phyloP scores from a whole-genome alignment of 2,797 vertebrate species.

The Aselliscus stoliczkanus region DNA sequence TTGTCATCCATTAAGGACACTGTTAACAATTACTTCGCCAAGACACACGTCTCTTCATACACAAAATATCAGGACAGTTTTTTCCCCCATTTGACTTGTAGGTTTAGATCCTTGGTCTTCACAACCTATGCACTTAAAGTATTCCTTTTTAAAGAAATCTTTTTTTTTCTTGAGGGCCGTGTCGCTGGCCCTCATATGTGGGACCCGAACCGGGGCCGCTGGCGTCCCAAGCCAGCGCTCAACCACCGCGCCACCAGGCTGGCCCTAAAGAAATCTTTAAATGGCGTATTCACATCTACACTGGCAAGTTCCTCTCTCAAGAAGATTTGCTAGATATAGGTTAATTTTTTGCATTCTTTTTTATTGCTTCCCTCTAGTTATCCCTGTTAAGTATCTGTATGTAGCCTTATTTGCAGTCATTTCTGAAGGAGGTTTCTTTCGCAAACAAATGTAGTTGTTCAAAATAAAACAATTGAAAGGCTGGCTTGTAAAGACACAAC shows the following conservation, averaged over 20 bases:
- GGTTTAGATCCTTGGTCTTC: neutral
- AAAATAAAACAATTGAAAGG: neutral
- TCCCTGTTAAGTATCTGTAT: neutral
- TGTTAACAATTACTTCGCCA: neutral
- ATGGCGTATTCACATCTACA: neutral
- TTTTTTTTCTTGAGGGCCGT: no score
- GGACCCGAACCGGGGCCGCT: no score
- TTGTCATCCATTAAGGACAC: neutral
- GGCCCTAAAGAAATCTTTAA: neutral
- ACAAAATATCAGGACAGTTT: no score
- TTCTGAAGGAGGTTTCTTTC: neutral
- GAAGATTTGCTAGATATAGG: neutral
- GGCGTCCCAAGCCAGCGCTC: no score
- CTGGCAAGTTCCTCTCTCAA: no score
- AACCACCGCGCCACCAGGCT: no score
- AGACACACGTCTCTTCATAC: no score
- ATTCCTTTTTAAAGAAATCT: neutral
- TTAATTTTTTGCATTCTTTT: neutral
- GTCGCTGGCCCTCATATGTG: no score
- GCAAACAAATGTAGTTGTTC: neutral
- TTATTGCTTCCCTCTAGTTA: neutral
- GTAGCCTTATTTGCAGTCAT: neutral
- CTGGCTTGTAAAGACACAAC: neutral
- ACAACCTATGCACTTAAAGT: neutral
- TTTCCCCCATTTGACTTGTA: neutral